phyloP scores from a whole-genome alignment of 2,797 vertebrate species.

The Prunella strophiata region DNA sequence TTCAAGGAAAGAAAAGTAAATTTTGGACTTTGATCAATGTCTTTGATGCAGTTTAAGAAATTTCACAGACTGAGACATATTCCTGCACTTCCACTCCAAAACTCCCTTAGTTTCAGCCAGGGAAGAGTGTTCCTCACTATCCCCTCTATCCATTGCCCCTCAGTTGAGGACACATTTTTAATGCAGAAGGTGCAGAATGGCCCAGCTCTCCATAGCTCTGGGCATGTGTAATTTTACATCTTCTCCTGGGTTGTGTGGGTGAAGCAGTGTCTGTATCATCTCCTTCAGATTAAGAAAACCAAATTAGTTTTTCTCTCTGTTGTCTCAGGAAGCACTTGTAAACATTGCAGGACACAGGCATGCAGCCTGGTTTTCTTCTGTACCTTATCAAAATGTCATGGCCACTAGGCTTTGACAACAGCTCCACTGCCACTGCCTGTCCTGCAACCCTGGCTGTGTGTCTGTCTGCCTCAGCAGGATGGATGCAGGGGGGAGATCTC shows the following conservation, averaged over 20 bases:
- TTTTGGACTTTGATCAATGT: background rate
- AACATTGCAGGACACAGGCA: background rate
- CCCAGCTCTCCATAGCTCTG: background rate
- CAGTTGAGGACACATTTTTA: background rate
- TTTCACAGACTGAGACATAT: background rate
- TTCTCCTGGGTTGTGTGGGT: background rate
- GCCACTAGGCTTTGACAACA: background rate
- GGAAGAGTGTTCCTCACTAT: background rate
- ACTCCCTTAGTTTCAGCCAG: background rate
- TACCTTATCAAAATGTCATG: background rate
- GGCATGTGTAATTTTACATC: background rate
- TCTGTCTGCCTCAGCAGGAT: background rate
- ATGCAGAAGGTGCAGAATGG: background rate
- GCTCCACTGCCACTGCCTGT: background rate
- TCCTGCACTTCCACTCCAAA: background rate
- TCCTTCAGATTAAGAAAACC: background rate
- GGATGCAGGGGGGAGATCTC: background rate
- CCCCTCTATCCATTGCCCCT: background rate
- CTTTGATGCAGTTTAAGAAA: background rate
- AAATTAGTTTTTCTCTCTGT: background rate
- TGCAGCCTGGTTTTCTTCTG: background rate
- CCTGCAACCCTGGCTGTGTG: background rate
- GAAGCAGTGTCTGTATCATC: background rate
- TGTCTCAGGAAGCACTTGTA: background rate
- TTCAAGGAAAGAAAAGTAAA: background rate